phyloP scores from a whole-genome alignment of 2,888 invertebrate genomes.

The Pseudeuparius sepicola region DNA sequence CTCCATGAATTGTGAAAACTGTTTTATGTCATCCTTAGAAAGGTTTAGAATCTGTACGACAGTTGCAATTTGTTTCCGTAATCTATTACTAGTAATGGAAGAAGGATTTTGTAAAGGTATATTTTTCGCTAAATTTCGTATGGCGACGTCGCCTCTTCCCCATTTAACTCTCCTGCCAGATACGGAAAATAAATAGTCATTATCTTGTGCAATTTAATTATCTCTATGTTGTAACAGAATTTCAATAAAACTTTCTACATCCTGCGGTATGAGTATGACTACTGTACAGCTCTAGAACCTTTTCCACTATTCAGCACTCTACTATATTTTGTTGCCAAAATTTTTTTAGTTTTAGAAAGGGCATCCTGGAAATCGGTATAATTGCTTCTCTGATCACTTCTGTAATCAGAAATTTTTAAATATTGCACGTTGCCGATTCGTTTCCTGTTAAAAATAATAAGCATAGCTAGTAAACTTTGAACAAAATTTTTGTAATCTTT shows the following conservation, averaged over 20 bases:
- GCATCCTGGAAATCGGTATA: constrained; percentile 22
- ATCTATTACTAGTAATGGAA: constrained; percentile 24
- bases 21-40: constrained; percentile 19
- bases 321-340: constrained; percentile 25
- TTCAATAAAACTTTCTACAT: constrained; percentile 22
- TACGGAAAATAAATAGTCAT: constrained; percentile 27
- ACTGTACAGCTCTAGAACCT: constrained; percentile 26
- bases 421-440: constrained; percentile 23
- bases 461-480: constrained; percentile 17
- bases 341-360: constrained; percentile 22
- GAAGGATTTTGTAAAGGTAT: constrained; percentile 21
- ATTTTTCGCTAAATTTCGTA: constrained; percentile 22
- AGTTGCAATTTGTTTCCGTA: constrained; percentile 27
- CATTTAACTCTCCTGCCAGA: constrained; percentile 24
- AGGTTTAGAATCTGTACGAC: constrained; percentile 25
- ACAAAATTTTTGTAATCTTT: constrained; percentile 17
- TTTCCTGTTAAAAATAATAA: constrained; percentile 22
- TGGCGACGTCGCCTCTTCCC: constrained; percentile 27
- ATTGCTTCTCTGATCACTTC: constrained; percentile 15
- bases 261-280: constrained; percentile 25
- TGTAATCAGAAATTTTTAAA: constrained; percentile 21
- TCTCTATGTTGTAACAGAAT: constrained; percentile 21
- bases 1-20: constrained; percentile 22
- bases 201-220: constrained; percentile 25
- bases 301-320: constrained; percentile 27